Evolutionary conservation across 2,888 invertebrate genomes (phyloP), one percentile per base, ranked within the genome.

Genomic region (Argyresthia albistria): DNA sequence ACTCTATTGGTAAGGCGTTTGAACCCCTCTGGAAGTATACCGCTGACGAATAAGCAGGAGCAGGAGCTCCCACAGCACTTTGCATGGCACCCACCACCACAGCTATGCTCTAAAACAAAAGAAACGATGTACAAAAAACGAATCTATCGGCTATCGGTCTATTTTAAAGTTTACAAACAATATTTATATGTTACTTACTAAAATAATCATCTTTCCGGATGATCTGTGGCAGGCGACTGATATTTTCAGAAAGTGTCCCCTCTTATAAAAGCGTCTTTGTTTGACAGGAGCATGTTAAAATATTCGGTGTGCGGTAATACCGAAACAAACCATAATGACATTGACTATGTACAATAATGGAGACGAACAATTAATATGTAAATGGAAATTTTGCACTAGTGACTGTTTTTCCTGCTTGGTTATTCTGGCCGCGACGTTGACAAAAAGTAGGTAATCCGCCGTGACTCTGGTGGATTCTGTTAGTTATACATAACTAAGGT

Each of bases 301-400:
- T 83, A 82, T 83, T 52, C 49, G 69, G 78, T 69, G 71, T 81
- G 77, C 79, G 70, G 80, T 77, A 80, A 84, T 73, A 83, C 80
- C 80, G 81, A 84, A 80, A 84, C 84, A 79, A 86, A 86, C 74
- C 74, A 77, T 74, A 86, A 86, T 86, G 87, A 82, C 86, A 72
- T 72, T 73, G 70, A 77, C 69, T 70, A n/a, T n/a, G n/a, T n/a
- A 69, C 65, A 66, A 79, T 80, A 83, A 84, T 75, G 79, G 80
- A 59, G 65, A 65, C 60, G 57, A 74, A 86, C 83, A 87, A 86
- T 83, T 72, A 79, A 80, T 75, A 86, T 84, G 86, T 60, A 73
- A 84, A 86, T 86, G 66, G 69, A 64, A 65, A 79, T 82, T 81
- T 80, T 69, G 72, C 73, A 69, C 78, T 67, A 70, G 69, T 70